Percentiles rank a stretch among this genome's conserved stretches.
Evolutionary conservation across 2,113 vertebrate species (phyloP).

Genomic region (Apeltes quadracus): DNA sequence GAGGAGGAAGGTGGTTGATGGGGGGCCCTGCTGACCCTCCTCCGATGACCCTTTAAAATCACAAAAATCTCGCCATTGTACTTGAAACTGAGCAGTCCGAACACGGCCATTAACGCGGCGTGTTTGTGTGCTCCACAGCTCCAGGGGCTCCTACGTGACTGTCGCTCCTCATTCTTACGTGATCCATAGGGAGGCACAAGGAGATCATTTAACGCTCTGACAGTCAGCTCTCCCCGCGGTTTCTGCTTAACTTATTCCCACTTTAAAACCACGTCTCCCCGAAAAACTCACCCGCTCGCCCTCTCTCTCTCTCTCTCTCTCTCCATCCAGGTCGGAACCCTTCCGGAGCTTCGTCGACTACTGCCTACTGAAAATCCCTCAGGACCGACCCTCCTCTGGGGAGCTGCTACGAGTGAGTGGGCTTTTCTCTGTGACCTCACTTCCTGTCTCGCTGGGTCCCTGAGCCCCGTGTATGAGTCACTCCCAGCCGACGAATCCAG

Average conservation of each 20-base stretch:
- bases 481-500: constrained; percentile 62
- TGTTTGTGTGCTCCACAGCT: constrained; percentile 45
- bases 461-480: constrained; percentile 67
- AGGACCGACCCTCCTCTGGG: constrained; percentile 94
- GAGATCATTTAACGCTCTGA: constrained; percentile 61
- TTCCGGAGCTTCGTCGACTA: constrained; percentile 98
- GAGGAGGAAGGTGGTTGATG: background rate
- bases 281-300: background rate
- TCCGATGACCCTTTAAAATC: background rate
- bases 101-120: constrained; percentile 8
- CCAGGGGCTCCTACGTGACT: constrained; percentile 61
- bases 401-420: constrained; percentile 93
- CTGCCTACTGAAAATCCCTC: constrained; percentile 99
- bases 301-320: constrained; percentile 12
- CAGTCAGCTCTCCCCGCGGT: background rate
- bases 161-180: constrained; percentile 66
- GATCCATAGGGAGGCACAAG: constrained; percentile 23
- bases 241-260: background rate
- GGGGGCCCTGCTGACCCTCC: constrained; percentile 1
- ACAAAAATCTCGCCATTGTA: background rate
- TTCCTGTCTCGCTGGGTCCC: constrained; percentile 67
- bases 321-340: constrained; percentile 87
- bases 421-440: constrained; percentile 71
- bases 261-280: background rate
- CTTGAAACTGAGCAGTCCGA: constrained; percentile 1